Evolutionary conservation across 2,113 vertebrate species (phyloP).

Genomic region (Salvelinus alpinus): DNA sequence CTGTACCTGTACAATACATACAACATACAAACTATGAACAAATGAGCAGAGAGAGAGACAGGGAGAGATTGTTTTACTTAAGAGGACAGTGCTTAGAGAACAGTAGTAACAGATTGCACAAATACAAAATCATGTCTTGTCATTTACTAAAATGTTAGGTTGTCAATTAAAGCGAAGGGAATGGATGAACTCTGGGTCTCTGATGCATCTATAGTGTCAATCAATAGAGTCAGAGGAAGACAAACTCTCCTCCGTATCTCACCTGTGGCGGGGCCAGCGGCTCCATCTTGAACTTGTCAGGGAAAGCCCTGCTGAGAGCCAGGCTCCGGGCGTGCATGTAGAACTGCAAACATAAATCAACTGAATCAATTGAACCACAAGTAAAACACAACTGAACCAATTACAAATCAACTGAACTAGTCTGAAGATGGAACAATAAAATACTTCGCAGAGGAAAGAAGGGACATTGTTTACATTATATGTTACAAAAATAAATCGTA

Average conservation of each 20-base stretch:
- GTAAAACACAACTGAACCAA: background rate
- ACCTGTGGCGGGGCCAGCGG: constrained; percentile 80
- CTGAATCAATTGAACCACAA: no score
- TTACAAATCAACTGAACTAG: constrained; percentile 20
- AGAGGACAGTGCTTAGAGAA: background rate
- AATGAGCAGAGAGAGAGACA: background rate
- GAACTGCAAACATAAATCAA: constrained; percentile 75
- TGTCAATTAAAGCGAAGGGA: constrained; percentile 61
- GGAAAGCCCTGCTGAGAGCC: constrained; percentile 90
- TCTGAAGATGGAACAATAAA: background rate
- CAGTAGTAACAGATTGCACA: background rate
- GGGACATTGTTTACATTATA: background rate
- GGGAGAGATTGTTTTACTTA: background rate
- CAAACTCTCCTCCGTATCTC: constrained; percentile 40
- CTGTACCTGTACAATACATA: background rate
- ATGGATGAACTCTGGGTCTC: constrained; percentile 17
- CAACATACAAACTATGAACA: background rate
- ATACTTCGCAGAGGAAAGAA: background rate
- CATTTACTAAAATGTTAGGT: constrained; percentile 65
- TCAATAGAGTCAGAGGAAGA: constrained; percentile 5
- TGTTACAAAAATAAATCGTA: background rate
- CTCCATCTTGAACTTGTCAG: constrained; percentile 87
- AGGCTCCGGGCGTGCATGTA: constrained; percentile 88
- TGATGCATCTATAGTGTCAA: background rate
- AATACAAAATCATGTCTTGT: constrained; percentile 20